Evolutionary conservation across 2,797 vertebrate species (phyloP).

Genomic region (Melanotaenia nigrans): DNA sequence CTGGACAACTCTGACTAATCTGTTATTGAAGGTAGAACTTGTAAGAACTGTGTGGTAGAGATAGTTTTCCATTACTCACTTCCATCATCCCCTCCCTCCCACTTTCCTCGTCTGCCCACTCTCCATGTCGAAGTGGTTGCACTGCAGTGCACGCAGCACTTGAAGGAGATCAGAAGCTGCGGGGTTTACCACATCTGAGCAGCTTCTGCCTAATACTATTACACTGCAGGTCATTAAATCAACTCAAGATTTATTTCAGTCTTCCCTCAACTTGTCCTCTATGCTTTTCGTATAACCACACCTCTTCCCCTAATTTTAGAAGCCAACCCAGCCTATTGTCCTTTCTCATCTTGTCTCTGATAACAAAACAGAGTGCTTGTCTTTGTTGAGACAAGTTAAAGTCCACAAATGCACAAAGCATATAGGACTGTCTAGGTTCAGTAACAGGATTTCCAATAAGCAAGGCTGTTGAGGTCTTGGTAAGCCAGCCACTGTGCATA

Average conservation of each 20-base stretch:
- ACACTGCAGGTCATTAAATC: constrained; percentile 34
- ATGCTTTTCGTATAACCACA: neutral
- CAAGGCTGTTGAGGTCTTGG: constrained; percentile 8
- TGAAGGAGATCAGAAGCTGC: constrained; percentile 1
- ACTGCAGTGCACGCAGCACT: neutral
- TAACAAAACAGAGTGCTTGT: constrained; percentile 5
- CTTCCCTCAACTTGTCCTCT: constrained; percentile 3
- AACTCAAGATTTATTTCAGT: constrained; percentile 1
- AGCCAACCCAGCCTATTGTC: neutral
- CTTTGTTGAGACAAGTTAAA: constrained; percentile 17
- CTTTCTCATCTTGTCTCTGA: neutral
- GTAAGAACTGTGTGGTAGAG: neutral
- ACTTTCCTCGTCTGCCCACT: neutral
- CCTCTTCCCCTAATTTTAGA: neutral
- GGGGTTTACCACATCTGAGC: constrained; percentile 5
- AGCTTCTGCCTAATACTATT: constrained; percentile 27
- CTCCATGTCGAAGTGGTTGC: neutral
- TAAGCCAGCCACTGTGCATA: neutral
- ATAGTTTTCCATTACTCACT: neutral
- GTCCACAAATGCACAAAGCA: neutral
- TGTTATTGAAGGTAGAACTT: neutral
- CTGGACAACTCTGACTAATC: neutral
- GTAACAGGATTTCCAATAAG: neutral
- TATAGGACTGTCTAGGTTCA: constrained; percentile 4
- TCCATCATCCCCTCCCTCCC: neutral